These are phyloP conservation scores for Geotrupes spiniger DNA, from an alignment of 2,888 invertebrate species.

Conservation along the genomic window DNA sequence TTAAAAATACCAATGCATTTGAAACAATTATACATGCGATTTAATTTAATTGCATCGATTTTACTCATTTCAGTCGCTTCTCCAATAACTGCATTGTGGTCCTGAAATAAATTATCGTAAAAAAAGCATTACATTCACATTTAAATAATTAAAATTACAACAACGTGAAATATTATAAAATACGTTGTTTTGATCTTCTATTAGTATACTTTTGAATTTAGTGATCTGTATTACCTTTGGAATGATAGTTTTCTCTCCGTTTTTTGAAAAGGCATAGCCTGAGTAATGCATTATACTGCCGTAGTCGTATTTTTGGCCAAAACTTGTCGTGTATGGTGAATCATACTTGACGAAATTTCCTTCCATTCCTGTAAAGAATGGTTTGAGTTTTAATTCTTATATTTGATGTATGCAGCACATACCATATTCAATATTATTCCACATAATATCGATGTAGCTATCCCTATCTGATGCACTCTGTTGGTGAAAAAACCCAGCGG, in stretches of 20 bases:
- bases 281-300: constrained; percentile 73
- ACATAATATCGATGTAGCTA: constrained; percentile 68
- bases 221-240: too few species aligned
- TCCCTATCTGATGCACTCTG: constrained; percentile 78
- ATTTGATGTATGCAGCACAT: too few species aligned
- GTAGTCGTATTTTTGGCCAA: constrained; percentile 68
- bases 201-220: too few species aligned
- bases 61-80: constrained; percentile 58
- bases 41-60: constrained; percentile 57
- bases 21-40: constrained; percentile 55
- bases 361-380: too few species aligned
- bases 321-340: constrained; percentile 62
- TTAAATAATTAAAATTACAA: constrained; percentile 7
- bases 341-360: constrained; percentile 67
- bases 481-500: constrained; percentile 80
- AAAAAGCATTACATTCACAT: constrained; percentile 14
- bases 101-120: constrained; percentile 37
- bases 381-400: too few species aligned
- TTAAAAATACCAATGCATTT: too few species aligned
- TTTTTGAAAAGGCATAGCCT: constrained; percentile 64
- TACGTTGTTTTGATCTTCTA: too few species aligned
- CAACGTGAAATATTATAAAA: too few species aligned
- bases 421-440: constrained; percentile 76
- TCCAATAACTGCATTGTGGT: constrained; percentile 54
- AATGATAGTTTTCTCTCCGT: constrained; percentile 64